Percentiles rank a stretch among this genome's conserved stretches.
These are phyloP conservation scores for Hecatera dysodea DNA, from an alignment of 2,888 invertebrate species.

Conservation along the genomic window DNA sequence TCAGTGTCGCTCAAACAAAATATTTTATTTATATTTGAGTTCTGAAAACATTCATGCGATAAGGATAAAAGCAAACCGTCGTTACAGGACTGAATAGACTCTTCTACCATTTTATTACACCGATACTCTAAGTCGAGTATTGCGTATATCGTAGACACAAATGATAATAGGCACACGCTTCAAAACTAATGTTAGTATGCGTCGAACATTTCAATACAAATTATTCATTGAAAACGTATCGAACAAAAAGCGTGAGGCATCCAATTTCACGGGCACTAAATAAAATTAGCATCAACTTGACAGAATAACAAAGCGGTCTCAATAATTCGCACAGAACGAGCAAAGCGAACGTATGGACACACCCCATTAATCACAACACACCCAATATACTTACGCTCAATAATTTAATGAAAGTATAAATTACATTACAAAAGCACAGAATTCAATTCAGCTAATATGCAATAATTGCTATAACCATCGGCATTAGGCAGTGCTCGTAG, in stretches of 20 bases:
- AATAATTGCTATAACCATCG: constrained; percentile 79
- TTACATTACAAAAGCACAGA: constrained; percentile 68
- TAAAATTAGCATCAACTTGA: constrained; percentile 87
- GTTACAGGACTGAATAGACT: constrained; percentile 80
- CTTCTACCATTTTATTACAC: constrained; percentile 78
- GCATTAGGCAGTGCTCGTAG: constrained; percentile 68
- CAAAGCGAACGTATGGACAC: constrained; percentile 76
- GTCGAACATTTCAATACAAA: constrained; percentile 82
- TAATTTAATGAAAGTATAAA: constrained; percentile 82
- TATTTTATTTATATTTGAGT: constrained; percentile 46
- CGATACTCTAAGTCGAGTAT: constrained; percentile 74
- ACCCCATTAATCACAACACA: constrained; percentile 81
- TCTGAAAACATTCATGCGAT: constrained; percentile 70
- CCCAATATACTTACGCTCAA: constrained; percentile 74
- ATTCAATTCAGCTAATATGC: constrained; percentile 86
- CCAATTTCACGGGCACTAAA: constrained; percentile 89
- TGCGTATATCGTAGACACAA: constrained; percentile 65
- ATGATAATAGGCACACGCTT: constrained; percentile 69
- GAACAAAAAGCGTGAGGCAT: constrained; percentile 80
- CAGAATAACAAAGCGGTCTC: constrained; percentile 87
- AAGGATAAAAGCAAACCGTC: constrained; percentile 86
- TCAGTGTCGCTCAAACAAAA: constrained; percentile 23
- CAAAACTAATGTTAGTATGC: constrained; percentile 73
- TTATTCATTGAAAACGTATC: constrained; percentile 73
- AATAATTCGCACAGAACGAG: constrained; percentile 88